phyloP scores from a whole-genome alignment of 1,140 invertebrate genomes.

The Antheraea pernyi region DNA sequence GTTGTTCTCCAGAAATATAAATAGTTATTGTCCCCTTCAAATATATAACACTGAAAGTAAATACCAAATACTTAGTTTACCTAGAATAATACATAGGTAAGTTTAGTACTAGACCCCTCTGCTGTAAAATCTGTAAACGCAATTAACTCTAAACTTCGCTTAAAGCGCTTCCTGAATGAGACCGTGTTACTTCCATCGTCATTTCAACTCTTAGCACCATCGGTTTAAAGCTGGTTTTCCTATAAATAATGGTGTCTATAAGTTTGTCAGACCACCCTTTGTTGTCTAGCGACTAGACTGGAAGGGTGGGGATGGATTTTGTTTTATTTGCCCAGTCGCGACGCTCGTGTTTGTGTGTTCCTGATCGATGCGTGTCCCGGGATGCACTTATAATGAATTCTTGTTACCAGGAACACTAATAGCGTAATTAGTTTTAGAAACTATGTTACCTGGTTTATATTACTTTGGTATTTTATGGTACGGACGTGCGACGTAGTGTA shows the following conservation, averaged over 20 bases:
- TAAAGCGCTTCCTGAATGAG: constrained; percentile 59
- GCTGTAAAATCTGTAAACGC: constrained; percentile 68
- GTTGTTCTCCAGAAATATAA: no score
- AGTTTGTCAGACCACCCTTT: constrained; percentile 57
- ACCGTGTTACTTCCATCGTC: constrained; percentile 21
- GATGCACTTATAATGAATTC: constrained; percentile 4
- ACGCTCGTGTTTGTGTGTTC: constrained; percentile 36
- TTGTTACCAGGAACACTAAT: not conserved
- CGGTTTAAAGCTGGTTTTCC: constrained; percentile 28
- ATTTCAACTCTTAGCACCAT: constrained; percentile 16
- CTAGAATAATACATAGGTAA: constrained; percentile 15
- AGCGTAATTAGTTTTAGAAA: not conserved
- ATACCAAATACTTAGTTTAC: constrained; percentile 7
- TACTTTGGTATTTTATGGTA: not conserved
- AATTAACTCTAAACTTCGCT: constrained; percentile 69
- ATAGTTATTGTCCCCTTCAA: no score
- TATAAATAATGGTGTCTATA: constrained; percentile 18
- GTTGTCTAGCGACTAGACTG: constrained; percentile 72
- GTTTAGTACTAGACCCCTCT: constrained; percentile 23
- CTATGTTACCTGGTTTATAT: not conserved
- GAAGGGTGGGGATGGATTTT: constrained; percentile 53
- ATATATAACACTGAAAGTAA: no score
- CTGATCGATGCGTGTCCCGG: constrained; percentile 56
- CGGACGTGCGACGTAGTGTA: not conserved
- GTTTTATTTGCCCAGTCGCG: constrained; percentile 63